Base-by-base conservation (phyloP, 2,113 vertebrate genomes). In the Corythaeola cristata region DNA sequence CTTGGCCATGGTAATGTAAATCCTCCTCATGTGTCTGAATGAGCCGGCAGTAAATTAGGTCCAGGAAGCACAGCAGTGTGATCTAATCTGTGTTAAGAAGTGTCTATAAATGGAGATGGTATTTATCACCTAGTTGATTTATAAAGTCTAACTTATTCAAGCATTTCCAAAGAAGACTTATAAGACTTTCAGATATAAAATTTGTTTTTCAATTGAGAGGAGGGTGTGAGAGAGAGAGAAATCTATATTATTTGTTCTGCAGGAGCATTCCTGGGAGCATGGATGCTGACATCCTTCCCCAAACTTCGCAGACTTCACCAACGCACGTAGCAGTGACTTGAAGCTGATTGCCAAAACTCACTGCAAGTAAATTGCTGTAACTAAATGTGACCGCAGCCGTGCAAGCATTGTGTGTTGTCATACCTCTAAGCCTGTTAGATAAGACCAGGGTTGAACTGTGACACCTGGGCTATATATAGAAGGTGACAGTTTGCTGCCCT, bases 391-490 rank as follows among this genome's bases (percentile, higher is more conserved):
- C 52, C 56, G 10, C 33, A 47, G 86, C 82, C 55, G 44, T 28
- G 8, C 75, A n/a, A 77, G 86, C 44, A 4, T 3, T 50, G 22
- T 67, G 63, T 49, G 53, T 45, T 64, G 67, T 45, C 49, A 5
- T 63, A 4, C 30, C 28, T 78, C 85, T 55, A 9, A 53, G 67
- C 62, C 68, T 60, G 33, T 9, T 20, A 72, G 82, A 77, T 86
- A 96, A 81, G 80, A 20, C 41, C n/a, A 23, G 62, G 27, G 26
- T 3, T 77, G 83, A 79, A 60, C 78, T 35, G 52, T 64, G 88
- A 26, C 90, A 90, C 72, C 59, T 69, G 72, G 68, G 37, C 68
- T 97, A 84, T 92, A 80, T 80, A 84, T 92, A 95, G 93, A 52
- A 79, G 69, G 58, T 66, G 89, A 41, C 73, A 85, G 56, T 83